Evolutionary conservation across 2,797 vertebrate genomes (phyloP).

Genomic region (Acrossocheilus wenchowensis): DNA sequence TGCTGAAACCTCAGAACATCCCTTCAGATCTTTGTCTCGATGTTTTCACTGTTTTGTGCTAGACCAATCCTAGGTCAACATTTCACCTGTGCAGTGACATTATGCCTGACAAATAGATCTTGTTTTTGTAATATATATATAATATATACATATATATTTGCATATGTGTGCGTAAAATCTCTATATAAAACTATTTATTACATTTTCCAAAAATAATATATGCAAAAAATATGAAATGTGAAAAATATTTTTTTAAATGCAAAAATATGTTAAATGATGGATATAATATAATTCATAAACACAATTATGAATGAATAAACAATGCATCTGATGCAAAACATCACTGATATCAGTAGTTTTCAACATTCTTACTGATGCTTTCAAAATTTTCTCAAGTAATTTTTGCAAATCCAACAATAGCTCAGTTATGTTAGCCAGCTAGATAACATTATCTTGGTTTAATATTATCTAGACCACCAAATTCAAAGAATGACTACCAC

Average conservation of each 20-base stretch:
- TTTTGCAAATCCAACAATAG: background rate
- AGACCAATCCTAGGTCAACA: background rate
- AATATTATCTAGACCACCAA: background rate
- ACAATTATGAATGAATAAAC: background rate
- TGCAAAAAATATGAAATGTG: background rate
- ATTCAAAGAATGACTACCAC: background rate
- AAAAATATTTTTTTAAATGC: too few relatives aligned
- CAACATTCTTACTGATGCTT: background rate
- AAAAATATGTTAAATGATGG: too few relatives aligned
- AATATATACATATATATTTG: too few relatives aligned
- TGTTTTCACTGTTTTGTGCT: background rate
- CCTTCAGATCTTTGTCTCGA: constrained; percentile 50
- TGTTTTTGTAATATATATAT: too few relatives aligned
- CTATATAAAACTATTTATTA: background rate
- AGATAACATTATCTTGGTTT: background rate
- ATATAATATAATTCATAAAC: background rate
- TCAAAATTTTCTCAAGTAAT: background rate
- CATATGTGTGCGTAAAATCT: too few relatives aligned
- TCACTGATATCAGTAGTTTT: background rate
- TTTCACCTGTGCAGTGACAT: background rate
- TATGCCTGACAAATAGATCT: background rate
- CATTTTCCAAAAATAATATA: background rate
- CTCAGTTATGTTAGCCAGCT: background rate
- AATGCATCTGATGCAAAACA: background rate
- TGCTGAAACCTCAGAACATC: constrained; percentile 70